Evolutionary conservation across 1,140 invertebrate species (phyloP), one percentile per base, ranked within the genome.

Genomic region (Tetramorium alpestre): DNA sequence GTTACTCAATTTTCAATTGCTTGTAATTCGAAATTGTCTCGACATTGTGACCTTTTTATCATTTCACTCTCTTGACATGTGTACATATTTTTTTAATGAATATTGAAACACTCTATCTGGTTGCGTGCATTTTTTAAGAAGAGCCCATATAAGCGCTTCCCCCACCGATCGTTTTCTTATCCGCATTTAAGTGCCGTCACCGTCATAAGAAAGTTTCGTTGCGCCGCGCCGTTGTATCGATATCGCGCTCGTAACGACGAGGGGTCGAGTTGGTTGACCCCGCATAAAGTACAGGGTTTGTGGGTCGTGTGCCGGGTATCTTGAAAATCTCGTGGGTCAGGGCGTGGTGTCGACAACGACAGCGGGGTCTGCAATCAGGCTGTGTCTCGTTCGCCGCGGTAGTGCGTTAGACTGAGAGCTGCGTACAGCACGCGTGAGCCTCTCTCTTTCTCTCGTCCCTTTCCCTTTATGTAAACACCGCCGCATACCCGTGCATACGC

Each of bases 241-340:
- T 84, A 84, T 84, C 80, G 69, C 80, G 80, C 69, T 75, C 41
- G 58, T 69, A 64, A 58, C 73, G 38, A 47, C 75, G 85, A 73
- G 85, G 85, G 88, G 56, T 89, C 77, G 89, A 85, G 88, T 90
- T 90, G 77, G 65, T 90, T 89, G 89, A 89, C 88, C 89, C 54
- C 89, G 69, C 69, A 88, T 88, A 58, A 76, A 76, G 76, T 88
- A 84, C 56, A 56, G 84, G 62, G 75, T 76, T 80, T 76, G 87
- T 78, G 85, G 67, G 44, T 89, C 69, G 88, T 89, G 85, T 87
- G 86, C 73, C 60, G 89, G 78, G 51, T 90, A 90, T 90, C 89
- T 90, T 90, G 89, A 90, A 90, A 90, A 90, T 90, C 89, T 85
- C 67, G 81, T 86, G 86, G 89, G 86, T 90, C 86, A 90, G 89